These are phyloP conservation scores for Dreissena polymorpha DNA, from an alignment of 1,140 invertebrate genomes.

Conservation along the genomic window DNA sequence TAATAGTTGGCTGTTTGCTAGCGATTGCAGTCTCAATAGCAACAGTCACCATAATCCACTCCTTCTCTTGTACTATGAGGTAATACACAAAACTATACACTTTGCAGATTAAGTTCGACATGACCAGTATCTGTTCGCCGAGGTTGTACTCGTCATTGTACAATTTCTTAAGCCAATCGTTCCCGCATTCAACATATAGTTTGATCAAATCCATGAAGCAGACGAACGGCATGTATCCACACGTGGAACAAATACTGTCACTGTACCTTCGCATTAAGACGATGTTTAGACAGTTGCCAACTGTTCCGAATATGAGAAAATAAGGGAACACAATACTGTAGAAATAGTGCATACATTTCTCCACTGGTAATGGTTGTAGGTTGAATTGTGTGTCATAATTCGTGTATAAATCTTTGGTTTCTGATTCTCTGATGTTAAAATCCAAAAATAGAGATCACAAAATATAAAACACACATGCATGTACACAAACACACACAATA, in stretches of 20 bases:
- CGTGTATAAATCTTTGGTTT: no score
- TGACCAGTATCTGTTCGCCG: conserved; percentile 62
- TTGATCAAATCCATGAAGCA: conserved; percentile 70
- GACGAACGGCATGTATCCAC: conserved; percentile 75
- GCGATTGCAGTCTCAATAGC: conserved; percentile 73
- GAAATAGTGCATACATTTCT: conserved; percentile 46
- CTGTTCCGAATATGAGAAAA: conserved; percentile 72
- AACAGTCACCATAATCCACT: conserved; percentile 76
- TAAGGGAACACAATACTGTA: conserved; percentile 66
- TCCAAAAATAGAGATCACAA: no score
- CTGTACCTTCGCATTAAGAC: conserved; percentile 68
- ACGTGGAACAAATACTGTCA: conserved; percentile 73
- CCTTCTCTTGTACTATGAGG: conserved; percentile 69
- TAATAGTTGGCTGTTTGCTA: conserved; percentile 68
- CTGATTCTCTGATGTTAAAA: no score
- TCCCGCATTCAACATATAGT: conserved; percentile 74
- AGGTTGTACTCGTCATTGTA: conserved; percentile 56
- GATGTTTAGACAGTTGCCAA: conserved; percentile 71
- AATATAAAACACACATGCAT: no score
- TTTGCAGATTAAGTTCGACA: conserved; percentile 75
- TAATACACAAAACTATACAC: conserved; percentile 73
- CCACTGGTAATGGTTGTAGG: conserved; percentile 13
- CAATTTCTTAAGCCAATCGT: conserved; percentile 67
- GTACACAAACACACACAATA: no score
- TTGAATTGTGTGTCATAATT: neutral